phyloP scores from a whole-genome alignment of 2,797 vertebrate species.

The Otolemur crassicaudatus region DNA sequence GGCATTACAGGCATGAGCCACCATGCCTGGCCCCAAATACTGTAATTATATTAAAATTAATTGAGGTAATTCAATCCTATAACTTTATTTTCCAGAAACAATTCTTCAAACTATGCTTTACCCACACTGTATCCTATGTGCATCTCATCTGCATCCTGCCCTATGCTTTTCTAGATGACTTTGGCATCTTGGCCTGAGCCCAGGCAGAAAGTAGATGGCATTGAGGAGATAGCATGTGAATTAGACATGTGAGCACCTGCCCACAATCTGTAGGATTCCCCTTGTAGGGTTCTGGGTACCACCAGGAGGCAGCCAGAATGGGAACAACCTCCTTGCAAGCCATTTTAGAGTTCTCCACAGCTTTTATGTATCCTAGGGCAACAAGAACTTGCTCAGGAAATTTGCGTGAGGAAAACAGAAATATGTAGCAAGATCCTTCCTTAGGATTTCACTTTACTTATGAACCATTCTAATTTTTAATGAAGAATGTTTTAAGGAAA shows the following conservation, averaged over 20 bases:
- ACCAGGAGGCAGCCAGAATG: not conserved
- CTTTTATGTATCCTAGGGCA: not conserved
- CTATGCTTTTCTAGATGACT: not conserved
- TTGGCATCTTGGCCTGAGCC: not conserved
- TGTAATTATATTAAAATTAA: slow-evolving; percentile 9
- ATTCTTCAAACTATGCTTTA: not conserved
- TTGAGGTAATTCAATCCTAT: not conserved
- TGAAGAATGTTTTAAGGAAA: slow-evolving; percentile 76
- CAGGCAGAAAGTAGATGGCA: not conserved
- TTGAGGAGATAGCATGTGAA: not conserved
- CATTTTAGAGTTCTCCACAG: not conserved
- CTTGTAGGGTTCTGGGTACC: not conserved
- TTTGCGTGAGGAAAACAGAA: slow-evolving; percentile 85
- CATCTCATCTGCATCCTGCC: not conserved
- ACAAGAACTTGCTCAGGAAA: not conserved
- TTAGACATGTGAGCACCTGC: not conserved
- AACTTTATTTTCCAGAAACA: slow-evolving; percentile 19
- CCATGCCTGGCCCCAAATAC: not conserved
- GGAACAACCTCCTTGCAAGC: not conserved
- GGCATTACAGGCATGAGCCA: too few relatives aligned
- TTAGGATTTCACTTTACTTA: slow-evolving; percentile 62
- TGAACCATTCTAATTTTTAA: slow-evolving; percentile 62
- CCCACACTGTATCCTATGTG: not conserved
- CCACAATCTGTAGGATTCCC: not conserved
- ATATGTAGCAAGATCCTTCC: slow-evolving; percentile 86